Conservation (phyloP, 2,113 vertebrate species). For the Oncorhynchus gorbuscha region DNA sequence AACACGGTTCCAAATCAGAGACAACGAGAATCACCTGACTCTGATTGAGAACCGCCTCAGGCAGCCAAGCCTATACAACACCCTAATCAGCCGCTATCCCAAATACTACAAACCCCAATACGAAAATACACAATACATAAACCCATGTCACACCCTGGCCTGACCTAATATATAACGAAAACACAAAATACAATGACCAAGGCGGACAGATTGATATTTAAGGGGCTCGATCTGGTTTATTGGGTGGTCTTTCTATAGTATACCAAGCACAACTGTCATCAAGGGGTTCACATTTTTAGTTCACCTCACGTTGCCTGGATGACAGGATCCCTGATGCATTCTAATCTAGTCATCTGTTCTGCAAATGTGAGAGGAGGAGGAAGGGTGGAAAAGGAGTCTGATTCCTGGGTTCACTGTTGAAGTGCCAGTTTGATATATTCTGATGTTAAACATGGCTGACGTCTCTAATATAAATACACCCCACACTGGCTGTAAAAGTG, state of each 20-base stretch:
- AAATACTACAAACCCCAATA: no score
- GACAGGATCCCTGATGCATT: conserved; percentile 29
- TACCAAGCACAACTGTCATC: not conserved
- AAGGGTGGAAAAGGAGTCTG: not conserved
- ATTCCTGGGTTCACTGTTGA: conserved; percentile 18
- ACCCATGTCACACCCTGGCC: no score
- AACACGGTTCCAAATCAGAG: no score
- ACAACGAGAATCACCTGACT: no score
- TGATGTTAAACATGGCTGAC: conserved; percentile 29
- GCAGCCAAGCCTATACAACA: no score
- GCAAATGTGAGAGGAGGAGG: conserved; percentile 52
- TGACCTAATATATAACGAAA: no score
- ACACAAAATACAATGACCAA: no score
- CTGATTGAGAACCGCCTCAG: no score
- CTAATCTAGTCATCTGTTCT: conserved; percentile 56
- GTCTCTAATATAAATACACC: not conserved
- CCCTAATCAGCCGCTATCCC: no score
- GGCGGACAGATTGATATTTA: no score
- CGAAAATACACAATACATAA: no score
- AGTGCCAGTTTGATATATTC: conserved; percentile 19
- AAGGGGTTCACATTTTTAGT: not conserved
- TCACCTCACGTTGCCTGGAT: conserved; percentile 15
- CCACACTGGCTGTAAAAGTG: not conserved
- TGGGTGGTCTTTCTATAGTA: conserved; percentile 49
- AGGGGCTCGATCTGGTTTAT: conserved; percentile 41